phyloP scores from a whole-genome alignment of 2,797 vertebrate genomes.

The Pelodytes ibericus region DNA sequence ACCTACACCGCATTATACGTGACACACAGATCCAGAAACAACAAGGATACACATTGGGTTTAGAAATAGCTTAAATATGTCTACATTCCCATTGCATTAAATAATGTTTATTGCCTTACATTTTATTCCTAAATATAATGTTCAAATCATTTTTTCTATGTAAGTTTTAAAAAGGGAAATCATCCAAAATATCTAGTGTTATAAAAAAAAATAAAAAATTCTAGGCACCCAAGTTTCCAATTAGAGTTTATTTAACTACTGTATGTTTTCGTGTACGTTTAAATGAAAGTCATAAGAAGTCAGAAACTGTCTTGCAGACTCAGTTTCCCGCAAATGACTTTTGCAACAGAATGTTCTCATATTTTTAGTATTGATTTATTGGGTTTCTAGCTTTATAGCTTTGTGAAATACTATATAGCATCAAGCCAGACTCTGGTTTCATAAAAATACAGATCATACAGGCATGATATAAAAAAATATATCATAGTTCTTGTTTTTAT shows the following conservation, averaged over 20 bases:
- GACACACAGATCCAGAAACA: too few relatives aligned
- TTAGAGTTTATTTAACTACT: conserved; percentile 40
- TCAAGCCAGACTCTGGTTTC: conserved; percentile 15
- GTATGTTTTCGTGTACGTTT: conserved; percentile 42
- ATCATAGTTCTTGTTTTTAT: neutral
- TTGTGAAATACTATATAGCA: conserved; percentile 16
- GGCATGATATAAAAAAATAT: conserved; percentile 21
- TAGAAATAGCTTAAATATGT: too few relatives aligned
- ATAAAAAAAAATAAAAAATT: neutral
- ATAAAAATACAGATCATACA: conserved; percentile 41
- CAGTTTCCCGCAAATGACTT: conserved; percentile 47
- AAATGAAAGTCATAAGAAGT: conserved; percentile 43
- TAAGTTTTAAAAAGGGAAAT: too few relatives aligned
- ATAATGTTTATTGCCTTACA: too few relatives aligned
- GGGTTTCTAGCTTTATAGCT: conserved; percentile 36
- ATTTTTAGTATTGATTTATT: conserved; percentile 51
- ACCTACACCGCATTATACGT: too few relatives aligned
- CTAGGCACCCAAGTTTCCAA: conserved; percentile 19
- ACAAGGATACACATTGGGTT: too few relatives aligned
- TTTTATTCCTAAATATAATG: too few relatives aligned
- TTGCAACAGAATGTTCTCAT: conserved; percentile 42
- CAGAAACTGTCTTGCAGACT: conserved; percentile 31
- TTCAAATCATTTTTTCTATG: too few relatives aligned
- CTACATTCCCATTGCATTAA: too few relatives aligned
- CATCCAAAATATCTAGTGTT: too few relatives aligned